These are phyloP conservation scores for Phengaris arion DNA, from an alignment of 2,888 invertebrate genomes.

Conservation along the genomic window DNA sequence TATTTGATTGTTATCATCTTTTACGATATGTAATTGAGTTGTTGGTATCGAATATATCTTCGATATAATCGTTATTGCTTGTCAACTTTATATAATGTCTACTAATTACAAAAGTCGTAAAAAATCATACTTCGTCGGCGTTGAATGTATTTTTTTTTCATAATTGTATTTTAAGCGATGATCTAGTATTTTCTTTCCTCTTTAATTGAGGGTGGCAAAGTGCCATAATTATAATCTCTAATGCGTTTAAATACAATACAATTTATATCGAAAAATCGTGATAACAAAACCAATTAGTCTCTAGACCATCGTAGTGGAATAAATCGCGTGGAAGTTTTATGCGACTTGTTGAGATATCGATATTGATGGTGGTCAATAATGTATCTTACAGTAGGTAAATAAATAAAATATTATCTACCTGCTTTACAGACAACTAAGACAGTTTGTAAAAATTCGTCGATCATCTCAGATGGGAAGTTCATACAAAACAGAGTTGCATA, in stretches of 20 bases:
- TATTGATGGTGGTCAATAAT: conserved; percentile 37
- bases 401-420: too few species aligned
- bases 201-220: too few species aligned
- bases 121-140: background rate
- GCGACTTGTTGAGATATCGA: conserved; percentile 43
- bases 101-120: background rate
- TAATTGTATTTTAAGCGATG: too few species aligned
- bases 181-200: too few species aligned
- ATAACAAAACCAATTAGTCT: background rate
- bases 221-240: too few species aligned
- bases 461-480: too few species aligned
- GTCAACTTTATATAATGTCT: background rate
- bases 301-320: conserved; percentile 42
- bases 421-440: too few species aligned
- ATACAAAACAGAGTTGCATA: too few species aligned
- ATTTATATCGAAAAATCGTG: background rate
- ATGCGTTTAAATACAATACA: too few species aligned
- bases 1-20: conserved; percentile 6
- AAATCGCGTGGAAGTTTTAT: conserved; percentile 51
- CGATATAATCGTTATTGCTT: background rate
- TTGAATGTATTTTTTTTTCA: too few species aligned
- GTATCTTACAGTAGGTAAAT: background rate
- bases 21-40: conserved; percentile 19
- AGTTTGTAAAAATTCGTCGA: too few species aligned
- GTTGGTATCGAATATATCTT: conserved; percentile 1